A percentile compares a stretch with the other conserved stretches of the same genome.
These are phyloP conservation scores for Ormyrus nitidulus DNA, from an alignment of 2,888 invertebrate genomes.

Conservation along the genomic window DNA sequence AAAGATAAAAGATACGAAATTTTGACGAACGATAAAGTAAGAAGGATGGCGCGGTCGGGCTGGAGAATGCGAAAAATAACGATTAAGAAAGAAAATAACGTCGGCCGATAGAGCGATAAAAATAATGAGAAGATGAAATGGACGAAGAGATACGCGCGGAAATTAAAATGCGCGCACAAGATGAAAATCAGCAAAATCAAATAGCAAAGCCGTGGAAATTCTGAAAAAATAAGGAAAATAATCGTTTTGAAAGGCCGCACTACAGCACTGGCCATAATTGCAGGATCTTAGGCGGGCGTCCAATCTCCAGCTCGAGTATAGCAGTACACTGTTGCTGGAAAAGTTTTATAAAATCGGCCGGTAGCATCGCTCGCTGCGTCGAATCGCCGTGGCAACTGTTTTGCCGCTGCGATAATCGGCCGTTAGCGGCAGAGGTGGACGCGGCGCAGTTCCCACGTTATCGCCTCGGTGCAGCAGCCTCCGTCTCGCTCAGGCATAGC, in stretches of 20 bases:
- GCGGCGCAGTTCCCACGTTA: slow-evolving; percentile 47
- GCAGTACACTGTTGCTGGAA: neutral
- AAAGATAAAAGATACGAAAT: slow-evolving; percentile 47
- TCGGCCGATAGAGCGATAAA: slow-evolving; percentile 46
- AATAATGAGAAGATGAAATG: slow-evolving; percentile 48
- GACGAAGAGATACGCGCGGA: slow-evolving; percentile 25
- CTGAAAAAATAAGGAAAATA: too few species aligned
- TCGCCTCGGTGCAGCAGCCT: slow-evolving; percentile 16
- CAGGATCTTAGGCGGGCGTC: too few species aligned
- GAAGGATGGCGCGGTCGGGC: slow-evolving; percentile 35
- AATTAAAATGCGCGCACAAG: slow-evolving; percentile 34
- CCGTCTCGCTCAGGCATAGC: slow-evolving; percentile 5
- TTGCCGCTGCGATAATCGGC: slow-evolving; percentile 40
- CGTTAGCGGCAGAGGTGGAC: slow-evolving; percentile 42
- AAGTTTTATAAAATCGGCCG: neutral
- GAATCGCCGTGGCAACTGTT: slow-evolving; percentile 19
- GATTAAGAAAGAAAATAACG: slow-evolving; percentile 30
- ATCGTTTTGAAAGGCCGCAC: too few species aligned
- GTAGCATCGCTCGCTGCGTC: neutral
- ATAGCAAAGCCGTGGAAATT: too few species aligned
- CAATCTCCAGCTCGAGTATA: neutral
- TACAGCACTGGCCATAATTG: too few species aligned
- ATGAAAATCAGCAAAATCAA: neutral
- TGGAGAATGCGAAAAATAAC: slow-evolving; percentile 50
- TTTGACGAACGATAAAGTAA: slow-evolving; percentile 52